Evolutionary conservation across 92 coral and sea anemone species (phyloP), one percentile per base, ranked within the genome.

Genomic region (Actinernus sp.): DNA sequence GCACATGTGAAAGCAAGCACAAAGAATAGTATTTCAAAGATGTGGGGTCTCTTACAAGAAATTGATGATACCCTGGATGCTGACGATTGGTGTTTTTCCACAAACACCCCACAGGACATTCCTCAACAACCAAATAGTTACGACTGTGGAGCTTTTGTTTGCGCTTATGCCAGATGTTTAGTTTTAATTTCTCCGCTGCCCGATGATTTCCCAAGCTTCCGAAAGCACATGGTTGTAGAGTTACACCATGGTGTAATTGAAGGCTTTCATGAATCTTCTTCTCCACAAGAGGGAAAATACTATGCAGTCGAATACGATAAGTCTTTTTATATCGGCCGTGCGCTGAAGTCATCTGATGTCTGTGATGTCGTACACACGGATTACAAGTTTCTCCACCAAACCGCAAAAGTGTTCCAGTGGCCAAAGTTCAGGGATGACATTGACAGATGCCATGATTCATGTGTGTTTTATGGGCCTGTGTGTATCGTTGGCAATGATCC

Each of bases 271-370:
- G 71, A 18, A 17, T 13, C 27, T 26, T 34, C 71, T 26, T n/a
- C 56, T 6, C 71, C 57, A 26, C 41, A 43, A 63, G 58, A 3
- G 4, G 70, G 55, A 4, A 47, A 45, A 14, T 77, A 77, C 44
- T 77, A 66, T 68, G 77, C 85, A 36, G 70, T 78, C 16, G 85
- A 78, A 54, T 78, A 68, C 30, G 55, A 59, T 26, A 58, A 63
- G 59, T 10, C 52, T 16, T 59, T 26, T 71, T 78, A 78, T 71
- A 65, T 78, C 59, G 85, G 85, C 47, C 48, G 78, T 31, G 78
- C 58, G 3, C 45, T 58, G 9, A 19, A 23, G 3, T 30, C 38
- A 14, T n/a, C n/a, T n/a, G 6, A 10, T 14, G 52, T 4, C 39
- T 12, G n/a, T n/a, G n/a, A n/a, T n/a, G n/a, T 23, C 13, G 57